Evolutionary conservation across 2,113 vertebrate genomes (phyloP).

Genomic region (Ascaphus truei): DNA sequence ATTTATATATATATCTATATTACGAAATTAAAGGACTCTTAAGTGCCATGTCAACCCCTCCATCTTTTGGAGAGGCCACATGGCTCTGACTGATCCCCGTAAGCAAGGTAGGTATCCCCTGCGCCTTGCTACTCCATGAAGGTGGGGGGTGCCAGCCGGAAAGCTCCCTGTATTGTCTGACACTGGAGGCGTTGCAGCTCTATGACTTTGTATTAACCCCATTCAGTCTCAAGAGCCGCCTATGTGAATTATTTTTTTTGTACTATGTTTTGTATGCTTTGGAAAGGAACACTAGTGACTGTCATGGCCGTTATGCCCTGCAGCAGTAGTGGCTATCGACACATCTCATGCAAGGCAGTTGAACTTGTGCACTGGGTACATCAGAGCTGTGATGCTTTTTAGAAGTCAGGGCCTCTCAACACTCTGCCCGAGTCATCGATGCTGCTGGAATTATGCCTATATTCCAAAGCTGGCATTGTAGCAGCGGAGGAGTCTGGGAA

Average conservation of each 20-base stretch:
- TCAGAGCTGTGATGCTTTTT: background rate
- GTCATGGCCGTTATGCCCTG: background rate
- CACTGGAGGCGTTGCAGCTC: constrained; percentile 24
- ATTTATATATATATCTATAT: constrained; percentile 34
- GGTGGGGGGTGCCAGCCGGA: background rate
- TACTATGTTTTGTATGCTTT: background rate
- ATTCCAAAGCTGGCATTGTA: background rate
- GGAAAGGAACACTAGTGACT: background rate
- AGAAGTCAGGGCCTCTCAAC: no score
- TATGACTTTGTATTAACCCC: background rate
- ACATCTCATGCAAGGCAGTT: background rate
- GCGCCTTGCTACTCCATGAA: background rate
- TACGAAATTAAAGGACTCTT: constrained; percentile 3
- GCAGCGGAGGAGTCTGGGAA: background rate
- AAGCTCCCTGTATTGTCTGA: constrained; percentile 6
- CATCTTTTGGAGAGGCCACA: constrained; percentile 11
- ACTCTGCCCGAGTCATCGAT: background rate
- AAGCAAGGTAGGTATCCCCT: no score
- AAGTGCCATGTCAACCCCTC: background rate
- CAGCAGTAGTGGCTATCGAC: no score
- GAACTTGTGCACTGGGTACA: background rate
- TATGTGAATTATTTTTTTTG: background rate
- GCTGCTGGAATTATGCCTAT: background rate
- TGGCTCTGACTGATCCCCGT: background rate
- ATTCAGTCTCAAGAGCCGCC: background rate